Base-by-base conservation (phyloP, 2,113 vertebrate genomes). In the Syrrhaptes paradoxus region DNA sequence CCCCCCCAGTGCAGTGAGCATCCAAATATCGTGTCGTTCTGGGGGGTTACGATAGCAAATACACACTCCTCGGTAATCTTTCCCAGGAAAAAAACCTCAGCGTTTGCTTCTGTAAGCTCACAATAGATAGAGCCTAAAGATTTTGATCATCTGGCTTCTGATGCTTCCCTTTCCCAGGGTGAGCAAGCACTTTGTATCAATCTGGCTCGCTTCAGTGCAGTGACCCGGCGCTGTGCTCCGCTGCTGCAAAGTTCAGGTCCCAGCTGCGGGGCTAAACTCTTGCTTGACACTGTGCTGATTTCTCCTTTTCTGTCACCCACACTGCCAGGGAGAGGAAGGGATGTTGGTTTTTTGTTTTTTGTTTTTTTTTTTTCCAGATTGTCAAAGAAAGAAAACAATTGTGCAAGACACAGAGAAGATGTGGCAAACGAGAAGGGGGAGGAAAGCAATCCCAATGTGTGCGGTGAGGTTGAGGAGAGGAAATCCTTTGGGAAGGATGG, bases 241-340 rank as follows among this genome's bases (percentile, higher is more conserved):
- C 68, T 1, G 19, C 31, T 36, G 48, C 41, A 65, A 96, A 86
- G 93, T 93, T 94, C 92, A 93, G 49, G 85, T 95, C 90, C 90
- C 93, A 97, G 83, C 83, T 94, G 90, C 0, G 25, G 93, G 95
- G 92, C 88, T 89, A 96, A 96, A 95, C 88, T 94, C 87, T 71
- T 75, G 68, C 88, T 92, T 92, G 85, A 95, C 82, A 84, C n/a
- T 28, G 68, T 41, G 75, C 72, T 89, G 90, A 92, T 93, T 92
- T 90, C 80, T 85, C 70, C 0, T 4, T 58, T 78, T 95, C 67
- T 92, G 78, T 96, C 90, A 91, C 93, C 82, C 79, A 87, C 0
- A 0, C 48, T 88, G 41, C 57, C 48, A 51, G 68, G 61, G 25
- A 26, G 16, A 22, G 29, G 25, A 7, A 9, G 24, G 21, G 5